Percentiles rank a stretch among this genome's conserved stretches.
Conservation (phyloP, 2,888 invertebrate species). For the Cryptocephalus moraei region DNA sequence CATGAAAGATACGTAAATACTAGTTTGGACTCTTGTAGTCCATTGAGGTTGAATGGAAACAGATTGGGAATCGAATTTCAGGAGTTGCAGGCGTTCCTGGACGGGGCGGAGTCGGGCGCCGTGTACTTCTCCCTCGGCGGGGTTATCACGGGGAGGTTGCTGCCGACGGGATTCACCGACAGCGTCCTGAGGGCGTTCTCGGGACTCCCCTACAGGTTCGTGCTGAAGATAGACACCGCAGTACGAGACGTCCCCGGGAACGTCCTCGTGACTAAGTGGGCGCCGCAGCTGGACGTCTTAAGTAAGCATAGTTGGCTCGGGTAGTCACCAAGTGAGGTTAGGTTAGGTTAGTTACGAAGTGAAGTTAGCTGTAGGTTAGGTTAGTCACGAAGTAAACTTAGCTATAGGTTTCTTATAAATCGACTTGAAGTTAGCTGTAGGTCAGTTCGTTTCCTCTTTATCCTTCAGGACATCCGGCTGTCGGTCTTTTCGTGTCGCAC, state of each 20-base stretch:
- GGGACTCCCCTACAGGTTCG: conserved; percentile 32
- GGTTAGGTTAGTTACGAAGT: no score
- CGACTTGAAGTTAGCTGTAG: no score
- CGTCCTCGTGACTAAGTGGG: conserved; percentile 33
- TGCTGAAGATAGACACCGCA: conserved; percentile 33
- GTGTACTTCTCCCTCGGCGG: conserved; percentile 37
- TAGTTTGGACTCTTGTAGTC: no score
- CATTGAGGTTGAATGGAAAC: no score
- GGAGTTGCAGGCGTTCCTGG: conserved; percentile 27
- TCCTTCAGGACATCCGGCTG: conserved; percentile 1
- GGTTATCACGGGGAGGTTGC: conserved; percentile 26
- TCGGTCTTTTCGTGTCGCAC: conserved; percentile 4
- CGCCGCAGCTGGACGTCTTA: conserved; percentile 32
- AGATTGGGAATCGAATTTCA: no score
- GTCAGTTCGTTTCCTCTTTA: background rate
- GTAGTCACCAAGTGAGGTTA: no score
- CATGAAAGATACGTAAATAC: no score
- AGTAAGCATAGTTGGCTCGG: conserved; percentile 20
- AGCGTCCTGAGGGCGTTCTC: conserved; percentile 29
- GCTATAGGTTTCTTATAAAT: no score
- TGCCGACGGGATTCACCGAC: conserved; percentile 23
- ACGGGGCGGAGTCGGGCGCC: conserved; percentile 28
- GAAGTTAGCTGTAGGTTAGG: no score
- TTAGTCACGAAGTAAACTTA: no score
- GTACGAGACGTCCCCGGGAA: conserved; percentile 26